Conservation (phyloP, 2,113 vertebrate genomes). For the Marmota flaviventris region DNA sequence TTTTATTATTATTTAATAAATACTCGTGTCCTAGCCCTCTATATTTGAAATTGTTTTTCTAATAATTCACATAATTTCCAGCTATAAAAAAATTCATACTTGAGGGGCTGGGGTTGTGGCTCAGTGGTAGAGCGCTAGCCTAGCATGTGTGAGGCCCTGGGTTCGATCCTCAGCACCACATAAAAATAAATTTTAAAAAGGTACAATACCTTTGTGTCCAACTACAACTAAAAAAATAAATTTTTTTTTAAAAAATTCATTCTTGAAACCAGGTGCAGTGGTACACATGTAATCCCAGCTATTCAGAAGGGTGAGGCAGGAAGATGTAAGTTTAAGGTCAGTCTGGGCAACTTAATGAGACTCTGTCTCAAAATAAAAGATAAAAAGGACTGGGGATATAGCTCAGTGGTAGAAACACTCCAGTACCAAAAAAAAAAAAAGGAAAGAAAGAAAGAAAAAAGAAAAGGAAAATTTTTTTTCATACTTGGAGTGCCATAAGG, state of each 20-base stretch:
- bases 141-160: too few relatives aligned
- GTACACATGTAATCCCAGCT: not conserved
- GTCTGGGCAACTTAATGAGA: not conserved
- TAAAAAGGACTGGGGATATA: not conserved
- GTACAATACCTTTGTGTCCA: too few relatives aligned
- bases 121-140: too few relatives aligned
- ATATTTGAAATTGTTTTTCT: conserved; percentile 34
- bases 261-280: not conserved
- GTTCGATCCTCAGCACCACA: too few relatives aligned
- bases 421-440: not conserved
- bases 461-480: not conserved
- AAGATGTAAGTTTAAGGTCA: not conserved
- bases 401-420: not conserved
- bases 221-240: too few relatives aligned
- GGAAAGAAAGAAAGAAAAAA: too few relatives aligned
- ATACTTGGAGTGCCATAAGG: not conserved
- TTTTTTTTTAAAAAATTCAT: not conserved
- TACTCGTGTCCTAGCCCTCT: not conserved
- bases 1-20: conserved; percentile 61
- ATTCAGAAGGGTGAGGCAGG: not conserved
- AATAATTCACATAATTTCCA: conserved; percentile 60
- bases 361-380: not conserved
- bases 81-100: not conserved
- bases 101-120: not conserved
- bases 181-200: too few relatives aligned